Base-by-base conservation (phyloP, 2,797 vertebrate species). In the Gadopsis bispinosus region DNA sequence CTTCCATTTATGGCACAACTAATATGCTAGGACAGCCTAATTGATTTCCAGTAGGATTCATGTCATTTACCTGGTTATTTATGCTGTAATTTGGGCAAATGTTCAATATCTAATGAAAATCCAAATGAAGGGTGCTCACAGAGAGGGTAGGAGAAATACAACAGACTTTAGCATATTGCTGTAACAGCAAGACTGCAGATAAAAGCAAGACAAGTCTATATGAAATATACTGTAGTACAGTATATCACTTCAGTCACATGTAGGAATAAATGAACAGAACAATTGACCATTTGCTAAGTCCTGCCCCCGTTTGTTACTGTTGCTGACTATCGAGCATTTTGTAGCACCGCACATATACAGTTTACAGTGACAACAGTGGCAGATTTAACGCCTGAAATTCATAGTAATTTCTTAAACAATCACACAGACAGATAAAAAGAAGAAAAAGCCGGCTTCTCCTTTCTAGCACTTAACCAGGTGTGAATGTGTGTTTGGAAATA, bases 61-160 rank as follows among this genome's bases (percentile, higher is more conserved):
- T 54, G 66, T 41, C 66, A 83, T 77, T 75, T 69, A 63, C 79
- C 69, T n/a, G 61, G 37, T 81, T 83, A 69, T 88, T 82, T 83
- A 70, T 69, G 75, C 45, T 76, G 19, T 64, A 71, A 67, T 75
- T 72, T 76, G 54, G 29, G 37, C 4, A 47, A 10, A 7, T 66
- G 60, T 68, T 86, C 33, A 69, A 64, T 79, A 63, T 77, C 10
- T 64, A 35, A 7, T 83, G 61, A 77, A 77, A 86, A 51, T 76
- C 48, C 37, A 81, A 75, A 80, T 26, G 26, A 72, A 45, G 20
- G 17, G 50, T 78, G 56, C 67, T 53, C 58, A 83, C 22, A 22
- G 22, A 50, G 43, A 73, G 43, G 56, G 33, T 22, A n/a, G 22
- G 37, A 74, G 48, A 53, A 37, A 60, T 33, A 8, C 33, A 4